Base-by-base conservation (phyloP, 2,888 invertebrate species). In the Pelosia muscerda region DNA sequence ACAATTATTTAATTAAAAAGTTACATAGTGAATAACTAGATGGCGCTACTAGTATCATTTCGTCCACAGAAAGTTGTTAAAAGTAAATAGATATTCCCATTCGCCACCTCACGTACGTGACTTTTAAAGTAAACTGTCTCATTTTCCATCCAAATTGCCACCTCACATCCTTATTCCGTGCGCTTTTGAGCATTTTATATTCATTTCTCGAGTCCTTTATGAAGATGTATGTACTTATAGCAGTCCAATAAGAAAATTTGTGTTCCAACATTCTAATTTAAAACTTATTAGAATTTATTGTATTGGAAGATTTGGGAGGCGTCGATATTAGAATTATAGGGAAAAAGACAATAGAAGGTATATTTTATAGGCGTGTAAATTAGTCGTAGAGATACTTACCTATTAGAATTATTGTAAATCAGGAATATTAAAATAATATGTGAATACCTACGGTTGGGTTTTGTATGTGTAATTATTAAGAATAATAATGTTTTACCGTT, bases 131-230 rank as follows among this genome's bases (percentile, higher is more conserved):
- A 92, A 94, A 94, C 86, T 88, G 89, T 88, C 92, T 93, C 85
- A 93, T 94, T 94, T 91, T 90, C 88, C 83, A 81, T 85, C 84
- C 81, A 91, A 93, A 92, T 92, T 92, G 89, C 90, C 83, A 86
- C 84, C 88, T 91, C 88, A 90, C 92, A 90, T 92, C 92, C 92
- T 93, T 90, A 92, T 88, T 92, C 86, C 77, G 83, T 83, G 83
- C 84, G 84, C 83, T 86, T 84, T 83, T 75, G 84, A 86, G 82
- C 92, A 91, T 94, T 93, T 57, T 91, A 90, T 92, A 92, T 91
- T 92, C 91, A 90, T 93, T 92, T 90, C 86, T 88, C 66, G 78
- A 77, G 74, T 82, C 79, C 83, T 90, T 90, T 87, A 92, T 90
- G 87, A 90, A 92, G 90, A 92, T 88, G 80, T 88, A 92, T 89